Conservation (phyloP, 1,140 invertebrate species). For the Meloidogyne floridensis region DNA sequence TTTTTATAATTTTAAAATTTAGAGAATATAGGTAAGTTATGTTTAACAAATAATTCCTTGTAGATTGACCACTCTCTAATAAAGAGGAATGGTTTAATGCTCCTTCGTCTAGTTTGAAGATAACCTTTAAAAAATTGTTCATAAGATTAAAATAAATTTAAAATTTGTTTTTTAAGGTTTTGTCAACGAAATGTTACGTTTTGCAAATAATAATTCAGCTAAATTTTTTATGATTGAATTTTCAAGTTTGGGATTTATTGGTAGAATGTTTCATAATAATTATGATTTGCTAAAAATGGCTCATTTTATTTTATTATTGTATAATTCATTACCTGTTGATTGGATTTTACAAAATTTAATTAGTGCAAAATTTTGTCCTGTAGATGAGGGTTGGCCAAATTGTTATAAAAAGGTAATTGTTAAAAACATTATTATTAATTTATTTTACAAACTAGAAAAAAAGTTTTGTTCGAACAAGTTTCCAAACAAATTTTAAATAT, state of each 20-base stretch:
- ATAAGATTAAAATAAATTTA: too few relatives aligned
- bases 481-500: too few relatives aligned
- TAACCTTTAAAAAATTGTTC: too few relatives aligned
- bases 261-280: constrained; percentile 31
- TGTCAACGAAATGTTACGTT: constrained; percentile 27
- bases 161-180: constrained; percentile 21
- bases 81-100: too few relatives aligned
- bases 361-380: constrained; percentile 17
- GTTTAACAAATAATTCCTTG: too few relatives aligned
- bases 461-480: too few relatives aligned
- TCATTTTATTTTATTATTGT: constrained; percentile 31
- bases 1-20: too few relatives aligned
- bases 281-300: constrained; percentile 17
- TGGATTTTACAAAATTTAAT: constrained; percentile 29
- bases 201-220: constrained; percentile 21
- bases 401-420: constrained; percentile 18
- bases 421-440: too few relatives aligned
- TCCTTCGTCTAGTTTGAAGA: too few relatives aligned
- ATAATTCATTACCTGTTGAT: constrained; percentile 29
- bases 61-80: too few relatives aligned
- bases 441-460: too few relatives aligned
- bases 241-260: constrained; percentile 32
- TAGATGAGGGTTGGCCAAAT: constrained; percentile 9
- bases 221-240: constrained; percentile 32
- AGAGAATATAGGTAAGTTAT: too few relatives aligned